phyloP scores from a whole-genome alignment of 2,797 vertebrate species.

The Sebastes paucispinis region DNA sequence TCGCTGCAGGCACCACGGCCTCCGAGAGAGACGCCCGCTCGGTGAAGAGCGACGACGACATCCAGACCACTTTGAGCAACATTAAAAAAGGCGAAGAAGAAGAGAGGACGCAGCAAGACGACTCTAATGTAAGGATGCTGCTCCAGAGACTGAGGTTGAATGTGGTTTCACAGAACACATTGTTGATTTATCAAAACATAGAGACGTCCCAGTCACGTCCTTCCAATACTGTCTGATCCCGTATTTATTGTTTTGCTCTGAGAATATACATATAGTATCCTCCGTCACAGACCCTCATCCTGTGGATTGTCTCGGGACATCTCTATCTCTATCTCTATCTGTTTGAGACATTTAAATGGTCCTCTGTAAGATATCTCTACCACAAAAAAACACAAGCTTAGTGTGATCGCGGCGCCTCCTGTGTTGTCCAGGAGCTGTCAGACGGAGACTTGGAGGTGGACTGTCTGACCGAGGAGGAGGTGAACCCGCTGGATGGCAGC shows the following conservation, averaged over 20 bases:
- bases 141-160: too few relatives aligned
- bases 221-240: background rate
- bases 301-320: background rate
- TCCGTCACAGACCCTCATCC: background rate
- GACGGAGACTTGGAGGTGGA: constrained; percentile 97
- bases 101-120: constrained; percentile 90
- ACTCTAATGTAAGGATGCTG: constrained; percentile 87
- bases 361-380: background rate
- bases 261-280: background rate
- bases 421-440: constrained; percentile 87
- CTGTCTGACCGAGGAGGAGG: constrained; percentile 92
- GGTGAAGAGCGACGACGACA: constrained; percentile 83
- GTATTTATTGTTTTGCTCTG: background rate
- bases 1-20: constrained; percentile 83
- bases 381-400: background rate
- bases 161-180: background rate
- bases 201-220: background rate
- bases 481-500: constrained; percentile 94
- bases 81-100: constrained; percentile 83
- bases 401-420: background rate
- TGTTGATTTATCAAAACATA: background rate
- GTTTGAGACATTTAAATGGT: background rate
- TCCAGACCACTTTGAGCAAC: constrained; percentile 72
- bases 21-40: constrained; percentile 87
- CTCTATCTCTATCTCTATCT: background rate